Conservation (phyloP, 1,140 invertebrate species). For the Rhyacophila brunnea region DNA sequence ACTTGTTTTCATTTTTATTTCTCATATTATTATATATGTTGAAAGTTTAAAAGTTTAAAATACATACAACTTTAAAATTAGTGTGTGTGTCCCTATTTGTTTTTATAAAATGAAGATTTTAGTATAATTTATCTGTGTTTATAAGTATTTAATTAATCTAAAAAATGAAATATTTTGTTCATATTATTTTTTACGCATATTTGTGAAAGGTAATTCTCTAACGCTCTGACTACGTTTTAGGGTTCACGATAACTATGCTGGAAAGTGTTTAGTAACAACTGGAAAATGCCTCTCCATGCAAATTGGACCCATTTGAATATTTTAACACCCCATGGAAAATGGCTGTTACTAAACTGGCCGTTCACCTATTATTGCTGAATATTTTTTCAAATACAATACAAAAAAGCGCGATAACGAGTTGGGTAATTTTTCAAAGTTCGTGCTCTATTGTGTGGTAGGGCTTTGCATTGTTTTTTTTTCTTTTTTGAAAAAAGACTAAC, state of each 20-base stretch:
- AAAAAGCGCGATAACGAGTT: conserved; percentile 29
- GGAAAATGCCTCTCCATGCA: conserved; percentile 18
- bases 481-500: neutral
- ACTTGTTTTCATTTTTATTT: no score
- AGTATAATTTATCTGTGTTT: no score
- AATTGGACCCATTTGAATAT: conserved; percentile 34
- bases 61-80: no score
- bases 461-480: conserved; percentile 1
- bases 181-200: no score
- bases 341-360: conserved; percentile 18
- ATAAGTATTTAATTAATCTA: no score
- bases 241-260: neutral
- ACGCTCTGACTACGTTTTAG: neutral
- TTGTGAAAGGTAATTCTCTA: no score
- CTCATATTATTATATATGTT: no score
- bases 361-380: conserved; percentile 23
- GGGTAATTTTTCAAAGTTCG: conserved; percentile 27
- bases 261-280: conserved; percentile 4
- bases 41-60: no score
- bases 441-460: neutral
- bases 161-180: no score
- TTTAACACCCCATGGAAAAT: conserved; percentile 33
- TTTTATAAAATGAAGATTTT: no score
- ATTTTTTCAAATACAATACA: conserved; percentile 25
- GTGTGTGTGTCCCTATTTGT: no score